A percentile compares a stretch with the other conserved stretches of the same genome.
These are phyloP conservation scores for Limanda limanda DNA, from an alignment of 2,113 vertebrate species.

Conservation along the genomic window DNA sequence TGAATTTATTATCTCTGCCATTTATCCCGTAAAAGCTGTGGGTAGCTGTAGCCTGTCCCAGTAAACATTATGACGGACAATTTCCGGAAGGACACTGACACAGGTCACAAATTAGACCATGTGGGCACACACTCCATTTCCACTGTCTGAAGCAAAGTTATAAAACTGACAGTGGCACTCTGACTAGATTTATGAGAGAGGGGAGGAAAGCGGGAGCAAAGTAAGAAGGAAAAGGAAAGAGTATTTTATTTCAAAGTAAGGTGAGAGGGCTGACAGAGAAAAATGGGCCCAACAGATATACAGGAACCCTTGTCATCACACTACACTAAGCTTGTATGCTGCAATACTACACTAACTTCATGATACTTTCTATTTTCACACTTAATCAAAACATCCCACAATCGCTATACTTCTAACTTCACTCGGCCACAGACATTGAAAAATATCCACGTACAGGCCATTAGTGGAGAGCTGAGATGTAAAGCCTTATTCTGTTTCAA, in stretches of 20 bases:
- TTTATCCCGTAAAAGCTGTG: too few relatives aligned
- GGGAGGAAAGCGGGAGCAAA: too few relatives aligned
- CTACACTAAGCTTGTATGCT: slow-evolving; percentile 20
- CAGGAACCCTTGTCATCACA: slow-evolving; percentile 27
- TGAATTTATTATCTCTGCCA: too few relatives aligned
- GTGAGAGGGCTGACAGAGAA: slow-evolving; percentile 29
- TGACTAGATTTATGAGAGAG: neutral
- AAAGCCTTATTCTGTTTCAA: slow-evolving; percentile 36
- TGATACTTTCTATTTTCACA: slow-evolving; percentile 64
- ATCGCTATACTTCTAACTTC: slow-evolving; percentile 44
- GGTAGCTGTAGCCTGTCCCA: too few relatives aligned
- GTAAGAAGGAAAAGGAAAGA: neutral
- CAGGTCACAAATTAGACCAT: neutral
- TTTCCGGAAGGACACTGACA: neutral
- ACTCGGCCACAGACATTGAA: slow-evolving; percentile 20
- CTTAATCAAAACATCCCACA: slow-evolving; percentile 51
- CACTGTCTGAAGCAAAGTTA: too few relatives aligned
- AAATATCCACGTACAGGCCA: slow-evolving; percentile 26
- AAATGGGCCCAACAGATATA: slow-evolving; percentile 20
- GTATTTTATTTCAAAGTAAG: neutral
- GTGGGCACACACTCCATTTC: neutral
- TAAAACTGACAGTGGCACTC: neutral
- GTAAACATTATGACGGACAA: too few relatives aligned
- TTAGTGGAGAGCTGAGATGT: slow-evolving; percentile 52
- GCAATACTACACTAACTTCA: slow-evolving; percentile 56